A percentile compares a stretch with the other conserved stretches of the same genome.
Conservation (phyloP, 2,113 vertebrate species). For the Larimichthys crocea region DNA sequence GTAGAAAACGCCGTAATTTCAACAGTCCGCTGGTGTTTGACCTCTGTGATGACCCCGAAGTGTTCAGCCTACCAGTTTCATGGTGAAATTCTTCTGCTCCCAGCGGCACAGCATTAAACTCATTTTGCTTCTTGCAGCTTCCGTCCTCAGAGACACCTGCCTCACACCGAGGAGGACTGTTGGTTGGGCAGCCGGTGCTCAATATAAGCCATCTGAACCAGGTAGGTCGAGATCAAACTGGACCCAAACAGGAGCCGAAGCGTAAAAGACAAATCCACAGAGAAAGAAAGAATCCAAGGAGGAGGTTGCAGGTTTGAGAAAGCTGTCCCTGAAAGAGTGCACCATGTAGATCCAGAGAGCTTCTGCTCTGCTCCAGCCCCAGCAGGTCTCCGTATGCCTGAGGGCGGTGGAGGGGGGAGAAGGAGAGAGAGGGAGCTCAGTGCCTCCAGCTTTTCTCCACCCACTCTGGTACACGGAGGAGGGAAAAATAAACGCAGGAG, state of each 20-base stretch:
- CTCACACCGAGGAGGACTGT: constrained; percentile 35
- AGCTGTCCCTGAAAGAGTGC: constrained; percentile 26
- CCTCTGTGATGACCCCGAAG: constrained; percentile 30
- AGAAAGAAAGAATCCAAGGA: constrained; percentile 11
- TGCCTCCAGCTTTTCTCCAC: constrained; percentile 65
- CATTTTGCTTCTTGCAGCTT: constrained; percentile 80
- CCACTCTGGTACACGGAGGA: constrained; percentile 66
- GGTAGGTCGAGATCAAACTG: background rate
- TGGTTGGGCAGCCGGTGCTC: constrained; percentile 18
- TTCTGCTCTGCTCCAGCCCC: constrained; percentile 54
- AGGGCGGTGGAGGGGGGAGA: background rate
- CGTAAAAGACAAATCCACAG: constrained; percentile 6
- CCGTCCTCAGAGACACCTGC: constrained; percentile 80
- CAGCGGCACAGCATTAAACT: constrained; percentile 92
- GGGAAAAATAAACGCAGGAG: constrained; percentile 72
- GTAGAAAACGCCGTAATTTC: background rate
- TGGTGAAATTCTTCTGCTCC: constrained; percentile 91
- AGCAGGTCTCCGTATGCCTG: constrained; percentile 61
- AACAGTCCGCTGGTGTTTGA: constrained; percentile 24
- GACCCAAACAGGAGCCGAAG: constrained; percentile 7
- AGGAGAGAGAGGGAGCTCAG: constrained; percentile 9
- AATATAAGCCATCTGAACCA: constrained; percentile 46
- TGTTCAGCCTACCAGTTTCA: constrained; percentile 92
- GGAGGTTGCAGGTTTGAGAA: constrained; percentile 22
- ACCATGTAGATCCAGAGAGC: constrained; percentile 40